Evolutionary conservation across 2,888 invertebrate genomes (phyloP), one percentile per base, ranked within the genome.

Genomic region (Xylocampa areola): DNA sequence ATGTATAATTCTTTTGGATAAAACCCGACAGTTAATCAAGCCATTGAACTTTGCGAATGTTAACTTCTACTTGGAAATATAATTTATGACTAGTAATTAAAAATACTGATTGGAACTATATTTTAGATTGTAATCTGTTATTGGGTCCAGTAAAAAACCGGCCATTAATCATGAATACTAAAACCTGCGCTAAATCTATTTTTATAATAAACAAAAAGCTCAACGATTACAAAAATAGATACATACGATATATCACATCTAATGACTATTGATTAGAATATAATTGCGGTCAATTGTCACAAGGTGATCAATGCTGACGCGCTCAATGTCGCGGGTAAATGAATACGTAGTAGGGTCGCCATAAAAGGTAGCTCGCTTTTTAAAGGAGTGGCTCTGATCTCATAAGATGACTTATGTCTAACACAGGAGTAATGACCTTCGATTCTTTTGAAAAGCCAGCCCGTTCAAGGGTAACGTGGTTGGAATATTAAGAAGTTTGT

Each of bases 331-430:
- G 17, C 10, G 27, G 54, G 30, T 11, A 17, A 63, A 61, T 73
- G 43, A 59, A 33, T 69, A 67, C 47, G 54, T 41, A 57, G 36
- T 50, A 48, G 57, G 37, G 48, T 33, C 35, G 25, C 63, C 58
- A 48, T 70, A 72, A 58, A 71, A 58, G 68, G 65, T 10, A 33
- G 25, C 29, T 14, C 23, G 40, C 27, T 54, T 47, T 50, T 16
- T 51, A 49, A 54, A 71, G 77, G 76, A 72, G 68, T 59, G 77
- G 41, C 62, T 73, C 57, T 76, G 72, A 79, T 79, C 72, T 78
- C 79, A 79, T 65, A 35, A 79, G 62, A 79, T 75, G 71, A 73
- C 61, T 64, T 58, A 62, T 57, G 43, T 43, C 55, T 61, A 61
- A 52, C 44, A 45, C 30, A 43, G 66, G 73, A 73, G 65, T 68